Base-by-base conservation (phyloP, 2,797 vertebrate species). In the Lacerta viridis region DNA sequence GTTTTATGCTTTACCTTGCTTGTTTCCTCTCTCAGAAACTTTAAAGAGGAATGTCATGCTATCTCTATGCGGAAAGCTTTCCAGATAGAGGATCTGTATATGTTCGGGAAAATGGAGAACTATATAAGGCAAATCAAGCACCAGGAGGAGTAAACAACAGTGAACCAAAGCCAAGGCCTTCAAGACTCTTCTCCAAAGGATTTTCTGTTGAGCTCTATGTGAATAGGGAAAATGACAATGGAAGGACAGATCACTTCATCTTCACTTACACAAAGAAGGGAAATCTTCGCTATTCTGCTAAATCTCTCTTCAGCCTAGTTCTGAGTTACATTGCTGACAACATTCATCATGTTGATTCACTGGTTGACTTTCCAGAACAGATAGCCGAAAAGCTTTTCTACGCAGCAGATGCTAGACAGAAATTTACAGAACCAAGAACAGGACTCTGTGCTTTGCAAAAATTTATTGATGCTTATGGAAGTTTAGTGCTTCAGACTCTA, bases 341-440 rank as follows among this genome's bases (percentile, higher is more conserved):
- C 55, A 97, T 99, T 41, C 98, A 99, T 89, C 97, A 98, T 86
- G 97, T 99, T 82, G 99, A 99, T 90, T 99, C 99, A 0, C 95
- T 99, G 92, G 96, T 98, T 75, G 98, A 98, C 82, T 99, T 99
- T 93, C 99, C 99, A 1, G 99, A 99, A 86, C 98, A 99, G 96
- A 98, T 99, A 92, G 99, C 98, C 20, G 98, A 98, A 88, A 98
- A 96, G 91, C 97, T 99, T 6, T 99, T 99, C 87, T 96, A 97
- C 74, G 98, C 98, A 4, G 98, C 98, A 13, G 98, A 99, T 90
- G 98, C 98, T 92, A 98, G 98, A 79, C 98, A 98, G 9, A 98
- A 98, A 55, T 99, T 99, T 94, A 93, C 96, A 23, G 97, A 98
- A 84, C 96, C 97, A 3, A 97, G 97, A 17, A 94, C 97, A 0